Evolutionary conservation across 1,140 invertebrate species (phyloP).

Genomic region (Neuroterus valhalla): DNA sequence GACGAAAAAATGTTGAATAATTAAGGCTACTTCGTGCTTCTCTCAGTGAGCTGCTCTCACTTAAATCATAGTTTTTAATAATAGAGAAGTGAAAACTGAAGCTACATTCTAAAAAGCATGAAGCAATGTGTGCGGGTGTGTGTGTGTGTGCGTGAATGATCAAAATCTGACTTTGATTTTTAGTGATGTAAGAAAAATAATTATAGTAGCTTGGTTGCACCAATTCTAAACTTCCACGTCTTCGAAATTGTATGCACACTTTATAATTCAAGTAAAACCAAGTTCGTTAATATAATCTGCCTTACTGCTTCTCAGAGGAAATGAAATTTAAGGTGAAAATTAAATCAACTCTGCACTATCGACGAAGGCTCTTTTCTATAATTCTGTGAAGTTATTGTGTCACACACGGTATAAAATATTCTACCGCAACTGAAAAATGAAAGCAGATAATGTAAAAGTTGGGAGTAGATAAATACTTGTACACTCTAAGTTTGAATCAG

Average conservation of each 20-base stretch:
- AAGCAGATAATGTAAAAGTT: neutral
- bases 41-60: neutral
- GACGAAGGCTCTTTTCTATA: neutral
- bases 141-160: neutral
- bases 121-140: neutral
- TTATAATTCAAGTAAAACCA: conserved; percentile 2
- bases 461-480: neutral
- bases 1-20: neutral
- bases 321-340: neutral
- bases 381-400: neutral
- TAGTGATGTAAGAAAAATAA: too few relatives aligned
- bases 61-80: neutral
- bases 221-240: neutral
- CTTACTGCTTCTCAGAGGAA: conserved; percentile 9
- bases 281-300: conserved; percentile 17
- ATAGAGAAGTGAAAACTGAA: conserved; percentile 31
- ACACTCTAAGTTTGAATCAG: too few relatives aligned
- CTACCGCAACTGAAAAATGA: conserved; percentile 4
- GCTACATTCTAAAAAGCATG: conserved; percentile 30
- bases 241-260: conserved; percentile 9
- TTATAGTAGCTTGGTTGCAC: too few relatives aligned
- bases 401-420: conserved; percentile 3
- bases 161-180: neutral
- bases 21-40: neutral
- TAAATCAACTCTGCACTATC: neutral